phyloP scores from a whole-genome alignment of 2,888 invertebrate species.

The Beris chalybata region DNA sequence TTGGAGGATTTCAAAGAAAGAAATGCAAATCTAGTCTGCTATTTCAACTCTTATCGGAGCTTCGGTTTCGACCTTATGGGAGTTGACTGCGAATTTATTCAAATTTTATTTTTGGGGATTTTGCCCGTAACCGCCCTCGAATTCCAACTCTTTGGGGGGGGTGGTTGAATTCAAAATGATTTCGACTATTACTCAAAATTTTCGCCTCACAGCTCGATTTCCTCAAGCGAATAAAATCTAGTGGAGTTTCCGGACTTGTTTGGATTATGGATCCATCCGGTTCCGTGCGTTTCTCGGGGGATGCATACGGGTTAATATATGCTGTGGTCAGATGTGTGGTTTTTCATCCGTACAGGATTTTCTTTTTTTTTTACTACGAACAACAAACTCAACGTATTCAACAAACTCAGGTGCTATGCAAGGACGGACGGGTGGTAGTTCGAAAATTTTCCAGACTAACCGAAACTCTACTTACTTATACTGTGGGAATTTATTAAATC shows the following conservation, averaged over 20 bases:
- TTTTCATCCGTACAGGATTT: slow-evolving; percentile 15
- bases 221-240: slow-evolving; percentile 29
- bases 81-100: slow-evolving; percentile 34
- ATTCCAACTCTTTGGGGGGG: background rate
- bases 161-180: slow-evolving; percentile 19
- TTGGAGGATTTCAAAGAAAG: slow-evolving; percentile 10
- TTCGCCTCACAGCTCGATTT: slow-evolving; percentile 24
- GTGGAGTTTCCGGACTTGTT: slow-evolving; percentile 26
- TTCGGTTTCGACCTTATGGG: slow-evolving; percentile 24
- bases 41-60: slow-evolving; percentile 35
- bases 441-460: slow-evolving; percentile 7
- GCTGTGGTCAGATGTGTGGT: slow-evolving; percentile 18
- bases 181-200: slow-evolving; percentile 29
- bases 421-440: slow-evolving; percentile 9
- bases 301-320: slow-evolving; percentile 12
- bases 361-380: slow-evolving; percentile 1
- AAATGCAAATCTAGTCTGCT: slow-evolving; percentile 34
- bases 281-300: background rate
- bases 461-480: background rate
- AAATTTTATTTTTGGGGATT: slow-evolving; percentile 31
- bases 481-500: slow-evolving; percentile 12
- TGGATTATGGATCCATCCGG: slow-evolving; percentile 23
- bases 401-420: slow-evolving; percentile 18
- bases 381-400: slow-evolving; percentile 20
- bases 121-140: slow-evolving; percentile 22